Base-by-base conservation (phyloP, 2,113 vertebrate genomes). In the Eclectus roratus region DNA sequence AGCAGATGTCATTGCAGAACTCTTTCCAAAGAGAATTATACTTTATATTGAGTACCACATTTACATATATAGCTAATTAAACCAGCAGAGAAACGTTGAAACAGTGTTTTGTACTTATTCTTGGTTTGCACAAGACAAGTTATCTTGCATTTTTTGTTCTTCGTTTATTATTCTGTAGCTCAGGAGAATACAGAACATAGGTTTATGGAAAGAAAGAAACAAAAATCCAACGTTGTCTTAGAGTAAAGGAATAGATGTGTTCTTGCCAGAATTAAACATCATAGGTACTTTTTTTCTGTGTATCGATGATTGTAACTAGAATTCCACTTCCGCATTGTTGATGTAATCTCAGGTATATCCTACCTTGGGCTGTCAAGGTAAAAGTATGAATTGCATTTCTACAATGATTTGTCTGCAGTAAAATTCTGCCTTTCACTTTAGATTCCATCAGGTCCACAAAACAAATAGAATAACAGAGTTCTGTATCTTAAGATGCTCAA, bases 391-490 rank as follows among this genome's bases (percentile, higher is more conserved):
- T 96, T 88, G 46, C 15, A 31, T 92, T 95, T 94, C 47, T 71
- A 86, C 65, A 64, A 8, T 81, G 20, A 86, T 78, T 93, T 92
- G 19, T 94, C 64, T 91, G 39, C 69, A 80, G 37, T 70, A 84
- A 90, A 93, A 86, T 84, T 79, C 23, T 80, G 6, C 41, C n/a
- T 83, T 95, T 92, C 82, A 41, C n/a, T 93, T 88, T 41, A 80
- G 58, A 85, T 73, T 79, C n/a, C 19, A 35, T 83, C 50, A 92
- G 49, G 72, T 69, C 52, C 21, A 46, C n/a, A 84, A 63, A 83
- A 39, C 12, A n/a, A 33, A 9, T 6, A 58, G 23, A 85, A 41
- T 79, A 90, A 65, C 53, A 85, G n/a, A 29, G 29, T 78, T 83
- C 28, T 3, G 4, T 78, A 44, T 6, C 20, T 61, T 19, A 78